These are phyloP conservation scores for Mustela lutreola DNA, from an alignment of 2,113 vertebrate species.

Conservation along the genomic window DNA sequence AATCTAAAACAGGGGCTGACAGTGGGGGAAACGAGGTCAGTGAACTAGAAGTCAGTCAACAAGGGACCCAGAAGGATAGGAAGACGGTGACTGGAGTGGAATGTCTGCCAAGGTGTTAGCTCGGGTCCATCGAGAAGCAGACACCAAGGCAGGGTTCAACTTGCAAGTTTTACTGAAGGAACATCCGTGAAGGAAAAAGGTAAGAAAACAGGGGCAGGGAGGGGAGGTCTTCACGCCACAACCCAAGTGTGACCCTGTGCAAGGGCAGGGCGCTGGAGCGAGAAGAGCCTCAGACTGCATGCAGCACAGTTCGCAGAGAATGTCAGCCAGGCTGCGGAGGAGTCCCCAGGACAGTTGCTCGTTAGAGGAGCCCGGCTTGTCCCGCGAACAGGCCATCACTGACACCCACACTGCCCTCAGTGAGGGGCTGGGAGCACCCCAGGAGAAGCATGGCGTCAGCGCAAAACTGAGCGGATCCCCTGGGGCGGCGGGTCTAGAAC, in stretches of 20 bases:
- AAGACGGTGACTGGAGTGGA: conserved; percentile 20
- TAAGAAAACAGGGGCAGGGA: neutral
- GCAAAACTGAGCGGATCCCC: neutral
- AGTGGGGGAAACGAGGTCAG: neutral
- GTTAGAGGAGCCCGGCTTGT: neutral
- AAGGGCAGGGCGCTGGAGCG: neutral
- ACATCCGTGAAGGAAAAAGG: conserved; percentile 4
- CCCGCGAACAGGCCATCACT: neutral
- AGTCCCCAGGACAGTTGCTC: neutral
- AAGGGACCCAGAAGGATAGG: neutral
- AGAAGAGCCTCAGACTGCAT: neutral
- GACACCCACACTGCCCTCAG: neutral
- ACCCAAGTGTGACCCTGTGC: neutral
- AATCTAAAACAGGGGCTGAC: neutral
- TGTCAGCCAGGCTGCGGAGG: neutral
- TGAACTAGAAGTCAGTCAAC: neutral
- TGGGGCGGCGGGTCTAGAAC: neutral
- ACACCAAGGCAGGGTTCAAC: conserved; percentile 32
- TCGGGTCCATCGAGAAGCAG: conserved; percentile 51
- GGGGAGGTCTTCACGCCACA: neutral
- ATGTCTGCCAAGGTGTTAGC: conserved; percentile 1
- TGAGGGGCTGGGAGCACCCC: neutral
- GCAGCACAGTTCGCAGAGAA: neutral
- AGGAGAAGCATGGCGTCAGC: neutral
- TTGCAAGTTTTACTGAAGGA: conserved; percentile 42